Base-by-base conservation (phyloP, 2,113 vertebrate species). In the Campylorhamphus procurvoides region DNA sequence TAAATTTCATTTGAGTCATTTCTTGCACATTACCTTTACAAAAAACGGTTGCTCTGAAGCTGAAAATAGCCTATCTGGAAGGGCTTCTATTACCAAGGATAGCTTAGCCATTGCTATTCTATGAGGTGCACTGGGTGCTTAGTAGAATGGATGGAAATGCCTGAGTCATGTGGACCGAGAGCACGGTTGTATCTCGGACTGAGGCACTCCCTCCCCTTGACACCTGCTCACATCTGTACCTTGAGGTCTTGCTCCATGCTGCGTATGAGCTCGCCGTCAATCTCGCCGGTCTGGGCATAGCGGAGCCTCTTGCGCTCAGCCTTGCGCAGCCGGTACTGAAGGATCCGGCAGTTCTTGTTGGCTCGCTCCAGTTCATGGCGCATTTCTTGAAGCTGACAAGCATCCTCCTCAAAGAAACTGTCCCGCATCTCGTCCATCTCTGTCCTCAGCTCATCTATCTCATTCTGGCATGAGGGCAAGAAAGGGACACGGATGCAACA, bases 361-460 rank as follows among this genome's bases (percentile, higher is more conserved):
- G 99, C 99, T 96, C 99, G 98, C 95, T 99, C 99, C 97, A 99
- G 98, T 85, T 99, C 99, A 33, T 99, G 99, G 82, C 99, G 99
- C 99, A 99, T 99, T 96, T 99, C 99, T 97, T 99, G 99, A 86
- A 99, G 98, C 96, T 99, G 99, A 90, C 99, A 99, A 37, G 99
- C 99, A 15, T 99, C 99, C 72, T 99, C 99, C 91, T 99, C 99
- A 63, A 99, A 99, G 97, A 99, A 99, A 63, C 98, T 99, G 98
- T 99, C 99, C 87, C 99, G 98, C 98, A 99, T 99, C 96, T 99
- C 99, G 14, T 99, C 99, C 99, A 99, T 99, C 97, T 99, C 99
- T 6, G 99, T 98, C 84, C 99, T 98, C 98, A 99, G 98, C 96
- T 99, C 99, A 66, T 99, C 99, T 77, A 99, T 99, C 96, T 99